These are phyloP conservation scores for Gymnogyps californianus DNA, from an alignment of 2,113 vertebrate species.

Conservation along the genomic window DNA sequence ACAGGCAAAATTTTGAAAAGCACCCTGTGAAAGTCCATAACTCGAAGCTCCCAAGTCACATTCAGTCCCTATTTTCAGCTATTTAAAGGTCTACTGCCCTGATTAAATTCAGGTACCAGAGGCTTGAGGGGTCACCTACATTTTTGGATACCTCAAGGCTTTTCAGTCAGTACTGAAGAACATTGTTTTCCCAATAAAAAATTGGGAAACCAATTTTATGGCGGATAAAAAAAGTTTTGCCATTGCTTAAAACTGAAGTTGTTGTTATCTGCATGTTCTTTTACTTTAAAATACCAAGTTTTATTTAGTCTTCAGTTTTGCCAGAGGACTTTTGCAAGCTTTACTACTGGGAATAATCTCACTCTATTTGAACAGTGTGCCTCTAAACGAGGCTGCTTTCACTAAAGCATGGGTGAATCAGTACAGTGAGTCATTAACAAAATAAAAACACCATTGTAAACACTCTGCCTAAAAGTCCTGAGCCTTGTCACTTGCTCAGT, in stretches of 20 bases:
- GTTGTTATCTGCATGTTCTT: neutral
- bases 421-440: neutral
- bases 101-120: neutral
- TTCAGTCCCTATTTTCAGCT: neutral
- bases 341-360: neutral
- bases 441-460: constrained; percentile 27
- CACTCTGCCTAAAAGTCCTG: neutral
- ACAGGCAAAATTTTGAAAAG: neutral
- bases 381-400: neutral
- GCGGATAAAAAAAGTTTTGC: neutral
- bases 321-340: neutral
- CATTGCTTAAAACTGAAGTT: neutral
- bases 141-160: neutral
- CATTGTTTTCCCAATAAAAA: neutral
- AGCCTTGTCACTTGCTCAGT: neutral
- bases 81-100: neutral
- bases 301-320: neutral
- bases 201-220: neutral
- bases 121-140: neutral
- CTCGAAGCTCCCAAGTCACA: neutral
- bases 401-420: neutral
- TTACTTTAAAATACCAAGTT: neutral
- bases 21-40: neutral
- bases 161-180: neutral
- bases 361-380: neutral